Evolutionary conservation across 1,140 invertebrate species (phyloP).

Genomic region (Augochlora pura): DNA sequence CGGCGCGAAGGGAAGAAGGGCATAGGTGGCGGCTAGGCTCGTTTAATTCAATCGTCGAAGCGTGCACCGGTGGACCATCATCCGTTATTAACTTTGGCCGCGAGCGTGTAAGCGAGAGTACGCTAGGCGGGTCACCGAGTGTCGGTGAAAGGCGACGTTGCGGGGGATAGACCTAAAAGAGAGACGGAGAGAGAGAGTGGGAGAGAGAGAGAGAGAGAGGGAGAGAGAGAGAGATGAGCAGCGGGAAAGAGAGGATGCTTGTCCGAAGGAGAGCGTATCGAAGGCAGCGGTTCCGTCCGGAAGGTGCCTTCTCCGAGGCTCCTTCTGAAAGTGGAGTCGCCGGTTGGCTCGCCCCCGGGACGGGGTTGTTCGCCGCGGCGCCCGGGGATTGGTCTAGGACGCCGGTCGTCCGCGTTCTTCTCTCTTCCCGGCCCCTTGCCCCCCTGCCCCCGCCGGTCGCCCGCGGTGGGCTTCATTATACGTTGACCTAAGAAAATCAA

Average conservation of each 20-base stretch:
- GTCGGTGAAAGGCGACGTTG: no score
- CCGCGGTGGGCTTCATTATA: constrained; percentile 76
- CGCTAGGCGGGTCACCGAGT: background rate
- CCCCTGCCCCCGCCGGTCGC: constrained; percentile 36
- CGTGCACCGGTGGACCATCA: constrained; percentile 49
- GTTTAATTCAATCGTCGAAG: constrained; percentile 62
- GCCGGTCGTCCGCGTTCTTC: constrained; percentile 50
- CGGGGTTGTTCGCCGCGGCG: constrained; percentile 61
- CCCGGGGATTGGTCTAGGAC: constrained; percentile 65
- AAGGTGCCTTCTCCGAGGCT: constrained; percentile 57
- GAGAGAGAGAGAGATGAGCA: background rate
- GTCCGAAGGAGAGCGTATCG: constrained; percentile 48
- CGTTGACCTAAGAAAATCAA: constrained; percentile 81
- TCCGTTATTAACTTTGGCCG: constrained; percentile 61
- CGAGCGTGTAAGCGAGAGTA: constrained; percentile 47
- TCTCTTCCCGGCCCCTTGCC: constrained; percentile 19
- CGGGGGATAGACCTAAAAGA: background rate
- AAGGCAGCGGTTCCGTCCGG: constrained; percentile 49
- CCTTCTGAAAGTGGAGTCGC: constrained; percentile 51
- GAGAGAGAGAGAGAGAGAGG: no score
- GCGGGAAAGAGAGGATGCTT: background rate
- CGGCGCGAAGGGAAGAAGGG: background rate
- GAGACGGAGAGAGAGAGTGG: no score
- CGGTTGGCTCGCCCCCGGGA: constrained; percentile 60
- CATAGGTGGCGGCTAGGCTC: constrained; percentile 4